Percentiles rank a stretch among this genome's conserved stretches.
Evolutionary conservation across 2,888 invertebrate species (phyloP).

Genomic region (Lasioglossum calceatum): DNA sequence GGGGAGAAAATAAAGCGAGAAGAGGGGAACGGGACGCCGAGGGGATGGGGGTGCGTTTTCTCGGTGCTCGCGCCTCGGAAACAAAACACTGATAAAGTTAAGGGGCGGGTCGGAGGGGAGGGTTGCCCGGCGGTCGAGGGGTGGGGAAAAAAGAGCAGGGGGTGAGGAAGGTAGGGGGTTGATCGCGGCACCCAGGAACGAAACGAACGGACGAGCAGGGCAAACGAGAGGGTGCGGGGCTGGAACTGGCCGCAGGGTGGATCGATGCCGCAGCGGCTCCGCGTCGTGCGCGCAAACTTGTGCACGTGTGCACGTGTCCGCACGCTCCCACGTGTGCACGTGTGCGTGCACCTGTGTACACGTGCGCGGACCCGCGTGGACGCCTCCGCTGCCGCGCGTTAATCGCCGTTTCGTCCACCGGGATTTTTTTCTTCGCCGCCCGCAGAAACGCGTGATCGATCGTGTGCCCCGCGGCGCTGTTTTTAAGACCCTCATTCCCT

Average conservation of each 20-base stretch:
- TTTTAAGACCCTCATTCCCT: neutral
- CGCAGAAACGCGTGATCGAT: conserved; percentile 1
- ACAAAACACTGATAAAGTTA: conserved; percentile 57
- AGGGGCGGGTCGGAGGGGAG: conserved; percentile 14
- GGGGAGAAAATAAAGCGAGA: neutral
- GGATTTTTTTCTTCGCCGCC: conserved; percentile 1
- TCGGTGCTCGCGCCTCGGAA: conserved; percentile 52
- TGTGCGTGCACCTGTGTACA: conserved; percentile 55
- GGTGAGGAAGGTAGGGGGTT: conserved; percentile 43
- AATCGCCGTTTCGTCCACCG: conserved; percentile 3
- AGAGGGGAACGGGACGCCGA: neutral
- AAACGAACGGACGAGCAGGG: conserved; percentile 59
- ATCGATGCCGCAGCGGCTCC: conserved; percentile 76
- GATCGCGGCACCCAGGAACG: conserved; percentile 60
- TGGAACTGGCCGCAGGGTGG: conserved; percentile 78
- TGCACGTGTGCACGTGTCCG: conserved; percentile 9
- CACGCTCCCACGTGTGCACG: neutral
- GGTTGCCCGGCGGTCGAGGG: conserved; percentile 6
- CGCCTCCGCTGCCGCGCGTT: neutral
- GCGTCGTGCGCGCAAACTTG: conserved; percentile 25
- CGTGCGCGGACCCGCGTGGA: conserved; percentile 17
- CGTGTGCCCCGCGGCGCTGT: neutral
- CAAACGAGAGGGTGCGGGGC: conserved; percentile 64
- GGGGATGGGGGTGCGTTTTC: conserved; percentile 40
- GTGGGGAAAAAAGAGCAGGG: conserved; percentile 9